These are phyloP conservation scores for Pygocentrus nattereri DNA, from an alignment of 2,797 vertebrate genomes.

Conservation along the genomic window DNA sequence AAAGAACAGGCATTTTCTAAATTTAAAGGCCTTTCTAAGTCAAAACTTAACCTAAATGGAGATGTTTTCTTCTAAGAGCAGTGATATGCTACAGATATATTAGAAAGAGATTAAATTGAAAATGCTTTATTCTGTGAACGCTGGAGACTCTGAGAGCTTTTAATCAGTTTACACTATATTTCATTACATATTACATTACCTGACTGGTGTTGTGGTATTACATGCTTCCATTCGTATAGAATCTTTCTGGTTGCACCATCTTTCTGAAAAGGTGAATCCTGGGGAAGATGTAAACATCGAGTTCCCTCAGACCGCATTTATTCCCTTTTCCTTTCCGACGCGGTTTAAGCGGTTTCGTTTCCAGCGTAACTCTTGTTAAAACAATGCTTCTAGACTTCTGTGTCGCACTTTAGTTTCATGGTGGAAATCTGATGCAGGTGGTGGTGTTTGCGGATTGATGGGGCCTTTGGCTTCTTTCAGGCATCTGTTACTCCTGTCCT, in stretches of 20 bases:
- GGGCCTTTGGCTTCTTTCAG: background rate
- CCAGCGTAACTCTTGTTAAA: too few relatives aligned
- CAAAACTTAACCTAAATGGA: too few relatives aligned
- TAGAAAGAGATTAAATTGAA: background rate
- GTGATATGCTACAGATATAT: too few relatives aligned
- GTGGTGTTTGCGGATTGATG: background rate
- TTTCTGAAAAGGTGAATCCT: background rate
- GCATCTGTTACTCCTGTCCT: background rate
- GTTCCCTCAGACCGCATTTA: background rate
- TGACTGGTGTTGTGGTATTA: background rate
- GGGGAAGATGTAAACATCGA: background rate
- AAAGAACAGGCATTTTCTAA: too few relatives aligned
- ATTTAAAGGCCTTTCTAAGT: too few relatives aligned
- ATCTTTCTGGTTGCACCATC: background rate
- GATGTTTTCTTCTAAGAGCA: too few relatives aligned
- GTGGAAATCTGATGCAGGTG: background rate
- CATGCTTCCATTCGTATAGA: too few relatives aligned
- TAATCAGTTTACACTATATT: too few relatives aligned
- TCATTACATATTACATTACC: too few relatives aligned
- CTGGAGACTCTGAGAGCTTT: too few relatives aligned
- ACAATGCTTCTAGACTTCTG: background rate
- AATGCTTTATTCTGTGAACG: background rate
- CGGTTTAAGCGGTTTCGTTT: too few relatives aligned
- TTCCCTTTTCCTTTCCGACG: too few relatives aligned
- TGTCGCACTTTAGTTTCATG: background rate